A percentile compares a stretch with the other conserved stretches of the same genome.
Evolutionary conservation across 2,888 invertebrate genomes (phyloP).

Genomic region (Myopa testacea): DNA sequence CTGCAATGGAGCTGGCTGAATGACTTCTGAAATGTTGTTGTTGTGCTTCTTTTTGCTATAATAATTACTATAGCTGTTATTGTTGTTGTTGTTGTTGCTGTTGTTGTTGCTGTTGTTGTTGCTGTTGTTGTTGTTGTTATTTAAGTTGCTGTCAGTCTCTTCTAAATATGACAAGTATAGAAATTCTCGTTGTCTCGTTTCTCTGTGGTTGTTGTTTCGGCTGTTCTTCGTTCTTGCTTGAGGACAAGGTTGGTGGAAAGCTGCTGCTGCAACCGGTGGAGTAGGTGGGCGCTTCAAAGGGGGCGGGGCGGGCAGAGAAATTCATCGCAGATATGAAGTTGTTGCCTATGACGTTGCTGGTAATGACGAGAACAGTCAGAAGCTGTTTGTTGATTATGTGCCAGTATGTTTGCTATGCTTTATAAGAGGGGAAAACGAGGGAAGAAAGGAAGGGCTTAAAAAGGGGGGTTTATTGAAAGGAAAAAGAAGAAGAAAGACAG

Average conservation of each 20-base stretch:
- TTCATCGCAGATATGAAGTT: too few species aligned
- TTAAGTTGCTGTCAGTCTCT: not conserved
- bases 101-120: not conserved
- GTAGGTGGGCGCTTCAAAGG: not conserved
- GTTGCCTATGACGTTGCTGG: not conserved
- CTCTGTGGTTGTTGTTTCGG: constrained; percentile 7
- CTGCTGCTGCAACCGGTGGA: not conserved
- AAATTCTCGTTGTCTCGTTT: constrained; percentile 3
- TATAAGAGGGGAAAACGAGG: not conserved
- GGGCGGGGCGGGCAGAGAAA: not conserved
- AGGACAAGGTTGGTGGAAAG: constrained; percentile 20
- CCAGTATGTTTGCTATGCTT: not conserved
- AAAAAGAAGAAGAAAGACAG: not conserved
- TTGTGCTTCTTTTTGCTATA: not conserved
- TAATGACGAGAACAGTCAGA: not conserved
- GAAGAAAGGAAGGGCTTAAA: not conserved
- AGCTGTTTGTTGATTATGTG: constrained; percentile 22
- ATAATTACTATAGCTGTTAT: constrained; percentile 2
- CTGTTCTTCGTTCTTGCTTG: constrained; percentile 10
- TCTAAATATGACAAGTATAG: constrained; percentile 3
- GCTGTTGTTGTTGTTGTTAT: not conserved
- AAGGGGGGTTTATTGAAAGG: not conserved
- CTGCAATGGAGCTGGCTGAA: constrained; percentile 50
- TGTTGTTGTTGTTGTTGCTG: constrained; percentile 14
- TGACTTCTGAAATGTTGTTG: constrained; percentile 12